Percentiles rank a stretch among this genome's conserved stretches.
phyloP scores from a whole-genome alignment of 2,113 vertebrate genomes.

The Macquaria australasica region DNA sequence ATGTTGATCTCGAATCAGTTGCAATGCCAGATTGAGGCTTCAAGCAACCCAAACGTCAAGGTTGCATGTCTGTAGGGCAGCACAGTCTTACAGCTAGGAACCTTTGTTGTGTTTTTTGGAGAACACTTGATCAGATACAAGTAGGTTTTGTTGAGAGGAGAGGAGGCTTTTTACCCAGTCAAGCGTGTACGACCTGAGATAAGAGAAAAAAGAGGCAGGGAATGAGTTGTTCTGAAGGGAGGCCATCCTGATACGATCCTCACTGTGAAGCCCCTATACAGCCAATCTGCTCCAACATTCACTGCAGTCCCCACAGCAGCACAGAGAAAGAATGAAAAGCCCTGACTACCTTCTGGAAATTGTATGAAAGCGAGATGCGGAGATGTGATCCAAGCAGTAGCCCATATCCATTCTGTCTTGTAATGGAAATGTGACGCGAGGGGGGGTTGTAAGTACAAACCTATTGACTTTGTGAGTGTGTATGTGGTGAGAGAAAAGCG shows the following conservation, averaged over 20 bases:
- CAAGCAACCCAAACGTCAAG: not conserved
- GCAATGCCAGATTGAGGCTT: not conserved
- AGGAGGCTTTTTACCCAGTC: conserved; percentile 62
- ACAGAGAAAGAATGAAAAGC: conserved; percentile 34
- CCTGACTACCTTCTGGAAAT: conserved; percentile 61
- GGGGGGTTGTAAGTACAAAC: conserved; percentile 42
- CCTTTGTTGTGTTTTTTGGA: conserved; percentile 44
- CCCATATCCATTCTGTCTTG: conserved; percentile 69
- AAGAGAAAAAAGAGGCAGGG: conserved; percentile 52
- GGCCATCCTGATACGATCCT: conserved; percentile 19
- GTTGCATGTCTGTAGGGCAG: not conserved
- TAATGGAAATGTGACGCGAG: conserved; percentile 72
- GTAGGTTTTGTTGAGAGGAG: conserved; percentile 42
- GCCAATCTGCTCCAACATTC: conserved; percentile 53
- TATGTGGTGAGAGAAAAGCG: conserved; percentile 14
- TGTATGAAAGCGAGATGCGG: conserved; percentile 68
- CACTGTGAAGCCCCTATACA: conserved; percentile 30
- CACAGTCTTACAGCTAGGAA: conserved; percentile 10
- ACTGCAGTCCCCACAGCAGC: conserved; percentile 23
- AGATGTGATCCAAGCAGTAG: conserved; percentile 68
- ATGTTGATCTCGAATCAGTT: not conserved
- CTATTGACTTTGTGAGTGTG: conserved; percentile 43
- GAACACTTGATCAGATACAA: conserved; percentile 56
- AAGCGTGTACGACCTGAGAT: conserved; percentile 63
- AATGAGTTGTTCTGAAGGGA: conserved; percentile 55